A percentile compares a stretch with the other conserved stretches of the same genome.
These are phyloP conservation scores for Microcebus griseorufus DNA, from an alignment of 2,113 vertebrate genomes.

Conservation along the genomic window DNA sequence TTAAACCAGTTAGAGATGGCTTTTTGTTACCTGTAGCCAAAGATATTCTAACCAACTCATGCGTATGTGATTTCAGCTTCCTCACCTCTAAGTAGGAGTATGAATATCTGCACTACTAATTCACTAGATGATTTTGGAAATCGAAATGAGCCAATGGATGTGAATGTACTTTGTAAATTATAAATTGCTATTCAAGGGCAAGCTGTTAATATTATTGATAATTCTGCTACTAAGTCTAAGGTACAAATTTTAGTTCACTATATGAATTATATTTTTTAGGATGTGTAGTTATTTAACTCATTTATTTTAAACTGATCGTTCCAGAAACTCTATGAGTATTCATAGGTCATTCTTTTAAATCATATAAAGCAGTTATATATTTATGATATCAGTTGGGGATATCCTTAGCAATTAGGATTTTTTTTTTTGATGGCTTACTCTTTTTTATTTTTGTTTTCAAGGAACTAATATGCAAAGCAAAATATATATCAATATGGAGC, in stretches of 20 bases:
- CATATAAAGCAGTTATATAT: background rate
- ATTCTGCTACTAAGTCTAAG: background rate
- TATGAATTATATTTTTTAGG: slow-evolving; percentile 12
- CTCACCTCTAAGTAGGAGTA: background rate
- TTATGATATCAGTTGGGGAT: background rate
- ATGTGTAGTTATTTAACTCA: background rate
- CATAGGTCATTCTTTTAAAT: background rate
- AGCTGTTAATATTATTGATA: background rate
- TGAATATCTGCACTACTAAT: background rate
- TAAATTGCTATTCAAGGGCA: background rate
- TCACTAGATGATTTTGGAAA: background rate
- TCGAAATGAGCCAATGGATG: background rate
- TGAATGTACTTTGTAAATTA: background rate
- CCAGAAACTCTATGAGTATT: slow-evolving; percentile 9
- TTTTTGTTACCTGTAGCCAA: slow-evolving; percentile 7
- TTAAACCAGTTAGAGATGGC: background rate
- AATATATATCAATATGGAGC: background rate
- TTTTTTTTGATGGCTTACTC: background rate
- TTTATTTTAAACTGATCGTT: slow-evolving; percentile 10
- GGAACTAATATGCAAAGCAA: background rate
- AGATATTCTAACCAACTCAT: background rate
- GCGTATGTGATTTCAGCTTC: background rate
- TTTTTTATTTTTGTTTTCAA: background rate
- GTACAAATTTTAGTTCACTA: background rate
- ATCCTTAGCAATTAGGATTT: background rate